phyloP scores from a whole-genome alignment of 1,140 invertebrate genomes.

The Trichonephila clavipes region DNA sequence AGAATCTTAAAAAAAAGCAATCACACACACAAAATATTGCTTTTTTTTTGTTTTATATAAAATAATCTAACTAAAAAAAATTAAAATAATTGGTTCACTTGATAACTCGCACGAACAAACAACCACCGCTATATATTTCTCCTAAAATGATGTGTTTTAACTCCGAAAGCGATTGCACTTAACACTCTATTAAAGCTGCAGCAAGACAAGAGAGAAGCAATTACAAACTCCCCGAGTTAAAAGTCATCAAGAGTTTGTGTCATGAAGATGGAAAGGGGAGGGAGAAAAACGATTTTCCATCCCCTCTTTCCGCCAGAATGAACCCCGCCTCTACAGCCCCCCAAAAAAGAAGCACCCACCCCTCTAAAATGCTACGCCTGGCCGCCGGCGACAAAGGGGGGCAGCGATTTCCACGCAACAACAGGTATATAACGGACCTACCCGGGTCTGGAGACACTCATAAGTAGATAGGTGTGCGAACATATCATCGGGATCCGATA shows the following conservation, averaged over 20 bases:
- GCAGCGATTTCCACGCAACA: background rate
- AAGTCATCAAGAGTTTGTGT: constrained; percentile 29
- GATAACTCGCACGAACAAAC: no score
- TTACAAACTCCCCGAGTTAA: background rate
- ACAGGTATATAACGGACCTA: constrained; percentile 72
- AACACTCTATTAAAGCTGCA: background rate
- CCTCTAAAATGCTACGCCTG: constrained; percentile 40
- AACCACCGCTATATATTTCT: no score
- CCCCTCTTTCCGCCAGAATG: constrained; percentile 52
- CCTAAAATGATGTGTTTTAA: no score
- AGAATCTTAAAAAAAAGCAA: no score
- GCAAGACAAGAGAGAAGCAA: background rate
- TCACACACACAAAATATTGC: no score
- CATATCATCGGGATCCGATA: background rate
- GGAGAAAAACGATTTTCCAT: background rate
- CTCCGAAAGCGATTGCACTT: background rate
- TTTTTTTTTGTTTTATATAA: no score
- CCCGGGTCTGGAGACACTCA: constrained; percentile 21
- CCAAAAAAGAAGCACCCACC: background rate
- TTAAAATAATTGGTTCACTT: no score
- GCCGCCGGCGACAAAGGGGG: constrained; percentile 38
- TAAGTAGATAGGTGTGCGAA: constrained; percentile 20
- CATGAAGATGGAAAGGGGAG: background rate
- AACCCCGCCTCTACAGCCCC: background rate
- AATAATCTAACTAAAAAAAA: no score